Percentiles rank a stretch among this genome's conserved stretches.
phyloP scores from a whole-genome alignment of 2,888 invertebrate genomes.

The Plusia festucae region DNA sequence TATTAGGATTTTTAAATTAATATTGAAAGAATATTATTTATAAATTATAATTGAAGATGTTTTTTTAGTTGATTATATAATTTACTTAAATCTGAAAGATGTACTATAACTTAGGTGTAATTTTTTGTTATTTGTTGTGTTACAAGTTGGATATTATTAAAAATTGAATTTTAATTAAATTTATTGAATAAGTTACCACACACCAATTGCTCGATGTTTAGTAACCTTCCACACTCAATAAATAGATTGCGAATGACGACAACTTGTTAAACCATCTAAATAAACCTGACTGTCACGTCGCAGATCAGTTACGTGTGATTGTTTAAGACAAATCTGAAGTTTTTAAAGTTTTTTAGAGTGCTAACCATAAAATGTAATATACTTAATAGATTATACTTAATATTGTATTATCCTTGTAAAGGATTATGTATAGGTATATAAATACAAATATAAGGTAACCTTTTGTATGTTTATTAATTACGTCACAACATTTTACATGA shows the following conservation, averaged over 20 bases:
- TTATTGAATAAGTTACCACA: conserved; percentile 32
- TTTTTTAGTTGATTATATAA: conserved; percentile 12
- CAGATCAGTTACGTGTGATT: neutral
- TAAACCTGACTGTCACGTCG: neutral
- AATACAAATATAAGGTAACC: conserved; percentile 17
- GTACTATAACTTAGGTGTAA: neutral
- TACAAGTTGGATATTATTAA: conserved; percentile 20
- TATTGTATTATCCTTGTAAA: conserved; percentile 27
- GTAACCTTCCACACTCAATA: neutral
- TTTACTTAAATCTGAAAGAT: conserved; percentile 32
- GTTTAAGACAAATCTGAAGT: neutral
- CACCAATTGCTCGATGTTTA: neutral
- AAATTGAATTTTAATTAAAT: conserved; percentile 12
- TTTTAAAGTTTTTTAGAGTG: conserved; percentile 3
- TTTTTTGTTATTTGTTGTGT: conserved; percentile 7
- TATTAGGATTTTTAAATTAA: conserved; percentile 3
- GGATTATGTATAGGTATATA: conserved; percentile 22
- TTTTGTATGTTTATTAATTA: conserved; percentile 18
- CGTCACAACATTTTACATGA: conserved; percentile 12
- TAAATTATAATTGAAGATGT: neutral
- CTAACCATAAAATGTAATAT: conserved; percentile 12
- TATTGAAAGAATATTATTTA: conserved; percentile 20
- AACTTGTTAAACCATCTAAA: neutral
- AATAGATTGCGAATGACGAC: neutral
- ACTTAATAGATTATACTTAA: conserved; percentile 27